These are phyloP conservation scores for Porites cylindrica DNA, from an alignment of 92 coral and sea anemone genomes.

Conservation along the genomic window DNA sequence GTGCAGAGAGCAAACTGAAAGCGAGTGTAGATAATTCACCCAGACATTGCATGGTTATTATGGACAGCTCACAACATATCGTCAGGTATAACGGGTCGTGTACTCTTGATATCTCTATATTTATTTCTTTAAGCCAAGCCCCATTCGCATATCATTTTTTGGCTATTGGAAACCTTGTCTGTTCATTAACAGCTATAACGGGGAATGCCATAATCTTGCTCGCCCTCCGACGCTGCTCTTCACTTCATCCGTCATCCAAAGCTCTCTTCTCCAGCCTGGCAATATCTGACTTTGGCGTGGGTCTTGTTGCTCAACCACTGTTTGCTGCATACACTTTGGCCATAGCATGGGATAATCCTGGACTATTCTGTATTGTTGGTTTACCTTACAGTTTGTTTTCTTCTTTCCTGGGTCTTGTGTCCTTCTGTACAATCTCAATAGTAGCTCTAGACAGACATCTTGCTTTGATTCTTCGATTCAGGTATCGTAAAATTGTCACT, in stretches of 20 bases:
- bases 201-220: background rate
- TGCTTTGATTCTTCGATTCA: constrained; percentile 9
- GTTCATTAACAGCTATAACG: background rate
- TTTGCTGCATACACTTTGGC: background rate
- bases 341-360: background rate
- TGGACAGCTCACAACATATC: background rate
- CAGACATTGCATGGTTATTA: background rate
- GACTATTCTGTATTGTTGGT: background rate
- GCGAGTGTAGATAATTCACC: too few relatives aligned
- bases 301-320: background rate
- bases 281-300: background rate
- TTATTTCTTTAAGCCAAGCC: background rate
- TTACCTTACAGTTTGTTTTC: background rate
- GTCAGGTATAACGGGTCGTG: background rate
- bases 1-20: too few relatives aligned
- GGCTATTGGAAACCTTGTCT: background rate
- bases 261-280: constrained; percentile 11
- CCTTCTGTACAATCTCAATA: background rate
- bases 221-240: background rate
- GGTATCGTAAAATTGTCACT: background rate
- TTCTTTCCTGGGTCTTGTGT: background rate
- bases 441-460: constrained; percentile 15
- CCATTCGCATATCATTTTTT: background rate
- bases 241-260: background rate
- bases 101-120: background rate